A percentile compares a stretch with the other conserved stretches of the same genome.
These are phyloP conservation scores for Gila orcuttii DNA, from an alignment of 2,113 vertebrate species.

Conservation along the genomic window DNA sequence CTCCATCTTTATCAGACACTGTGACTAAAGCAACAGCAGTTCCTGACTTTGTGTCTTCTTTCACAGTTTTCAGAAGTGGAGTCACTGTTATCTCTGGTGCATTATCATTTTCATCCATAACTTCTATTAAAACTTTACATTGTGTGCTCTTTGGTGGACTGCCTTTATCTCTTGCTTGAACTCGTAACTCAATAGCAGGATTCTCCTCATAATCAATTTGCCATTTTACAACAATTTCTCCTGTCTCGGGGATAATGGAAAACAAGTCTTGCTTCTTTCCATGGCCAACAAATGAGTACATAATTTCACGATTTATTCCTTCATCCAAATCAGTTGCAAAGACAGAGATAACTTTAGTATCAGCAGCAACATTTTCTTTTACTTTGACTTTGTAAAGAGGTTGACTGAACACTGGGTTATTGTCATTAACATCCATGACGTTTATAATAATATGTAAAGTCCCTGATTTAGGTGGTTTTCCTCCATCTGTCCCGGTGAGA, in stretches of 20 bases:
- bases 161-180: not conserved
- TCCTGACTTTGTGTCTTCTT: constrained; percentile 48
- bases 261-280: not conserved
- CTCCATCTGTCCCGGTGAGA: constrained; percentile 65
- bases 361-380: constrained; percentile 51
- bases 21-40: constrained; percentile 52
- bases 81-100: constrained; percentile 47
- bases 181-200: not conserved
- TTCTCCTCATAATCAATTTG: not conserved
- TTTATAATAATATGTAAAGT: constrained; percentile 49
- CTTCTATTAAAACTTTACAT: constrained; percentile 7
- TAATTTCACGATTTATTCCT: constrained; percentile 58
- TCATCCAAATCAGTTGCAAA: constrained; percentile 12
- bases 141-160: not conserved
- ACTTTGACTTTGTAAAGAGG: constrained; percentile 57
- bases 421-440: constrained; percentile 62
- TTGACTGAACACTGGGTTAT: constrained; percentile 56
- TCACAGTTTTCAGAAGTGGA: constrained; percentile 8
- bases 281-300: not conserved
- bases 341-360: constrained; percentile 62
- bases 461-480: constrained; percentile 57
- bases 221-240: constrained; percentile 50
- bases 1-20: constrained; percentile 52
- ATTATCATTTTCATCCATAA: constrained; percentile 39
- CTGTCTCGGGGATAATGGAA: not conserved